A percentile compares a stretch with the other conserved stretches of the same genome.
These are phyloP conservation scores for Eudasyphora cyanicolor DNA, from an alignment of 2,888 invertebrate species.

Conservation along the genomic window DNA sequence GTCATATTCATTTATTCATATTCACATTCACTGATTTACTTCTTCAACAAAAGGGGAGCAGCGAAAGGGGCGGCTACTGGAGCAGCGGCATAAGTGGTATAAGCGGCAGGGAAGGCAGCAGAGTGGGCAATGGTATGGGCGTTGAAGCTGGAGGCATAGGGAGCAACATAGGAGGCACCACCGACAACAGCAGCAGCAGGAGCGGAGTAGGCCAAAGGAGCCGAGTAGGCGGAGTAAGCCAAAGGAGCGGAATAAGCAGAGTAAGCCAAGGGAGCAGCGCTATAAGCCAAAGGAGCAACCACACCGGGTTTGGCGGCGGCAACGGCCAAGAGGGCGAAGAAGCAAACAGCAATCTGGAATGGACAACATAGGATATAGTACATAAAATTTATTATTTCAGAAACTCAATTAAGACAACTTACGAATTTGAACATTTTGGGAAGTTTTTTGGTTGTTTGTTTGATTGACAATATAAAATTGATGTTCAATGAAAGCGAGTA, in stretches of 20 bases:
- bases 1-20: slow-evolving; percentile 29
- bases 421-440: slow-evolving; percentile 74
- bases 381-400: not conserved
- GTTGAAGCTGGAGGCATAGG: slow-evolving; percentile 73
- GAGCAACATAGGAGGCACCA: slow-evolving; percentile 72
- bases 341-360: slow-evolving; percentile 71
- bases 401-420: slow-evolving; percentile 62
- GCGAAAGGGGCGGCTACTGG: slow-evolving; percentile 58
- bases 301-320: slow-evolving; percentile 64
- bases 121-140: slow-evolving; percentile 73
- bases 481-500: not conserved
- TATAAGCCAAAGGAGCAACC: slow-evolving; percentile 64
- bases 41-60: slow-evolving; percentile 47
- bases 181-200: slow-evolving; percentile 70
- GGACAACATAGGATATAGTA: not conserved
- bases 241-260: slow-evolving; percentile 21
- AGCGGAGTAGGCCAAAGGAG: slow-evolving; percentile 69
- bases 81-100: slow-evolving; percentile 63
- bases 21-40: slow-evolving; percentile 39
- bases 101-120: slow-evolving; percentile 74
- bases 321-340: slow-evolving; percentile 73
- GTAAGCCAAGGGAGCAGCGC: slow-evolving; percentile 39
- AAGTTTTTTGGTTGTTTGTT: not conserved
- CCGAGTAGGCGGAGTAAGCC: slow-evolving; percentile 57
- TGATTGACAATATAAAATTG: slow-evolving; percentile 8